Conservation (phyloP, 2,113 vertebrate genomes). For the Apus apus region DNA sequence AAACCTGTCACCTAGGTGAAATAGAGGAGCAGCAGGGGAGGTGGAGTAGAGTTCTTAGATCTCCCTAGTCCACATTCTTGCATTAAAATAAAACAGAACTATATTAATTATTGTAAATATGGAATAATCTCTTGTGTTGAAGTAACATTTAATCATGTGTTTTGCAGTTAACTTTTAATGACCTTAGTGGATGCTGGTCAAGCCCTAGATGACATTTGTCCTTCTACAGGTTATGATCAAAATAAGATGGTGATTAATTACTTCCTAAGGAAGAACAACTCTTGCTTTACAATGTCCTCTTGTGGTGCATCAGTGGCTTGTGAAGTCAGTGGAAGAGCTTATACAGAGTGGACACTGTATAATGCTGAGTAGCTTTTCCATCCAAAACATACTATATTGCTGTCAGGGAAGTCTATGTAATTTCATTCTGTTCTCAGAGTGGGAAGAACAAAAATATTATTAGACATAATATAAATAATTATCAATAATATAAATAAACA, state of each 20-base stretch:
- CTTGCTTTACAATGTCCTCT: neutral
- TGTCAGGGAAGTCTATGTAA: neutral
- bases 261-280: neutral
- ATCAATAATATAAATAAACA: neutral
- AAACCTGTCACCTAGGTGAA: neutral
- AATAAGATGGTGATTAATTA: neutral
- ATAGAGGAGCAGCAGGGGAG: neutral
- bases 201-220: neutral
- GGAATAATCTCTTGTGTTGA: neutral
- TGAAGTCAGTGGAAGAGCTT: neutral
- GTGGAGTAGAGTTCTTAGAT: neutral
- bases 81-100: slow-evolving; percentile 14
- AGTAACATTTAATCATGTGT: neutral
- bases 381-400: neutral
- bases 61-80: neutral
- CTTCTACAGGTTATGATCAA: neutral
- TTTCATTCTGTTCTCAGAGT: neutral
- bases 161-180: neutral
- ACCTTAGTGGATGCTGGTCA: neutral
- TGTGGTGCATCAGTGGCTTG: neutral
- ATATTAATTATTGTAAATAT: neutral
- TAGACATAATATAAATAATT: neutral
- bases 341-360: neutral
- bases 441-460: neutral
- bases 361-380: neutral